A percentile compares a stretch with the other conserved stretches of the same genome.
Evolutionary conservation across 2,797 vertebrate species (phyloP).

Genomic region (Acrocephalus scirpaceus): DNA sequence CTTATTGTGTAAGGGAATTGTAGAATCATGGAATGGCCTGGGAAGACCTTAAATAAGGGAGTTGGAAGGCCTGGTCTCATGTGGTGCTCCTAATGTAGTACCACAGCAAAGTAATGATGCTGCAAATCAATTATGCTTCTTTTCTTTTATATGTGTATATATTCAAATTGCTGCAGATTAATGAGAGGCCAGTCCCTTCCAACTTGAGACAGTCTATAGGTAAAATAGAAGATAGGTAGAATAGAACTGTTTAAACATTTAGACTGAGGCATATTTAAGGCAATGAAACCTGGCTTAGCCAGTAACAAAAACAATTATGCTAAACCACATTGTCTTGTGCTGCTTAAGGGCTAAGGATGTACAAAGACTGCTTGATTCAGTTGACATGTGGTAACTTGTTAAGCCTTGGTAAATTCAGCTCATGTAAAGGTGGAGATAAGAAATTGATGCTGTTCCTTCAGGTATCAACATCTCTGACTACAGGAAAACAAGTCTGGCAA

Average conservation of each 20-base stretch:
- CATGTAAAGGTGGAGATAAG: neutral
- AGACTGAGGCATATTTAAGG: neutral
- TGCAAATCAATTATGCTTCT: neutral
- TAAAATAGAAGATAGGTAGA: neutral
- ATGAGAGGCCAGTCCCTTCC: neutral
- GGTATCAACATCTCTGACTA: neutral
- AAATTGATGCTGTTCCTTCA: neutral
- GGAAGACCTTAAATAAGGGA: neutral
- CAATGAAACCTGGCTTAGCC: neutral
- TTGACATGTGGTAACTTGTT: neutral
- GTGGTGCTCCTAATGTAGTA: neutral
- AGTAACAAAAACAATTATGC: neutral
- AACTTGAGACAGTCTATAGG: neutral
- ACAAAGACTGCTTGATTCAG: neutral
- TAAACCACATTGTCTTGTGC: neutral
- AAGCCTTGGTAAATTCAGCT: neutral
- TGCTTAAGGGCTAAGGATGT: neutral
- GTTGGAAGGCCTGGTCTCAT: neutral
- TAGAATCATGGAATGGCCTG: neutral
- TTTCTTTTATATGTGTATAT: neutral
- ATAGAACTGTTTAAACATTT: neutral
- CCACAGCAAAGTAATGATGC: neutral
- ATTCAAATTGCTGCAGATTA: neutral
- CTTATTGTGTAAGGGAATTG: neutral
- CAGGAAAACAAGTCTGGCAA: neutral